phyloP scores from a whole-genome alignment of 2,888 invertebrate genomes.

The Synergus itoensis region DNA sequence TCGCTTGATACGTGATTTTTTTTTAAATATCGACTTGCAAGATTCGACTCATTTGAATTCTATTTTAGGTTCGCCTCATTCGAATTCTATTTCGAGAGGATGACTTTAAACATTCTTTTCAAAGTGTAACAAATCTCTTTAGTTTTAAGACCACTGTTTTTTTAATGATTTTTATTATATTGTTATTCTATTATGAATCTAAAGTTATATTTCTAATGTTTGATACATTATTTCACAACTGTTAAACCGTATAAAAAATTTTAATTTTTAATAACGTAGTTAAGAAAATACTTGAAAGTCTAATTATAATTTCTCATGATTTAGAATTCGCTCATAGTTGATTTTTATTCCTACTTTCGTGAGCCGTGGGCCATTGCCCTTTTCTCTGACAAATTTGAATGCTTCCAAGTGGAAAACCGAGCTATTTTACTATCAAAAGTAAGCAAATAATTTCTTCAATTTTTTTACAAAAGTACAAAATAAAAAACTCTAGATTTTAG shows the following conservation, averaged over 20 bases:
- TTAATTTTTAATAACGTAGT: not conserved
- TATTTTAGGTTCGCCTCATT: not conserved
- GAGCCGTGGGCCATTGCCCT: slow-evolving; percentile 84
- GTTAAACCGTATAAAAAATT: not conserved
- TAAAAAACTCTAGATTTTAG: not conserved
- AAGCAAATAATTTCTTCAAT: slow-evolving; percentile 29
- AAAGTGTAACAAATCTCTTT: not conserved
- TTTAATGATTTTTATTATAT: not conserved
- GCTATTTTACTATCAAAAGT: slow-evolving; percentile 60
- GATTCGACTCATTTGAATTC: slow-evolving; percentile 14
- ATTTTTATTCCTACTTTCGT: slow-evolving; percentile 84
- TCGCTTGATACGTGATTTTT: no score
- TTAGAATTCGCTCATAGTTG: slow-evolving; percentile 81
- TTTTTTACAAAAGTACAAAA: not conserved
- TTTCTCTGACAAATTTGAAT: slow-evolving; percentile 82
- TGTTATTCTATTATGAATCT: not conserved
- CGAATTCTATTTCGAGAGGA: slow-evolving; percentile 17
- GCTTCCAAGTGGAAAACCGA: slow-evolving; percentile 72
- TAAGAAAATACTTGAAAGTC: not conserved
- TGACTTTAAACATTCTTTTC: slow-evolving; percentile 32
- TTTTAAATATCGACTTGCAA: not conserved
- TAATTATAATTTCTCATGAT: slow-evolving; percentile 47
- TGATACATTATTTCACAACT: not conserved
- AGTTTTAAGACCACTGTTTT: not conserved
- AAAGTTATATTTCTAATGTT: not conserved